phyloP scores from a whole-genome alignment of 2,888 invertebrate species.

The Erynnis tages region DNA sequence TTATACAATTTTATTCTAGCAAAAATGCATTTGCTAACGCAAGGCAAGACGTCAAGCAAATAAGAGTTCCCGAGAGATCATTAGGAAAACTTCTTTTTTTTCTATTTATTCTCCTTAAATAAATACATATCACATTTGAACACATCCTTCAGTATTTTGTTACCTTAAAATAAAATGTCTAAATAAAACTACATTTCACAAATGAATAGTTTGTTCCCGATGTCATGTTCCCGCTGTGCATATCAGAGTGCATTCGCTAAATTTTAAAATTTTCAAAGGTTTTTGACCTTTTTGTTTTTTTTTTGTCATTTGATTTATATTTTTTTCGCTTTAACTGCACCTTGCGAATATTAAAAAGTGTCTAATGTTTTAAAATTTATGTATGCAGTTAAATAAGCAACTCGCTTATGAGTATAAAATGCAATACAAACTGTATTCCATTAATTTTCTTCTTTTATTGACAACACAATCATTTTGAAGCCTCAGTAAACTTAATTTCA shows the following conservation, averaged over 20 bases:
- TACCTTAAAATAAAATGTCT: conserved; percentile 43
- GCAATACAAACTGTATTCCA: no score
- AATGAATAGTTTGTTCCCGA: conserved; percentile 51
- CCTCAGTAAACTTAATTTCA: conserved; percentile 38
- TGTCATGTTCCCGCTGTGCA: conserved; percentile 46
- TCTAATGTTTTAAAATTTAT: not conserved
- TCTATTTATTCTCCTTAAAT: conserved; percentile 67
- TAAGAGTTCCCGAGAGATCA: conserved; percentile 80
- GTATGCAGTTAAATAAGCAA: no score
- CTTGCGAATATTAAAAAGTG: no score
- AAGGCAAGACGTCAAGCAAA: conserved; percentile 52
- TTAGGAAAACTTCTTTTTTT: conserved; percentile 75
- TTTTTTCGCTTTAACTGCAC: no score
- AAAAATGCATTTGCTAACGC: conserved; percentile 40
- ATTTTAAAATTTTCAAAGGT: not conserved
- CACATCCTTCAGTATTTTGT: conserved; percentile 72
- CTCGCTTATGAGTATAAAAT: no score
- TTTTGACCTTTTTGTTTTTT: no score
- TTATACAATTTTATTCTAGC: conserved; percentile 17
- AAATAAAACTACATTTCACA: conserved; percentile 36
- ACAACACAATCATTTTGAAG: conserved; percentile 33
- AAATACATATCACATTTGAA: conserved; percentile 80
- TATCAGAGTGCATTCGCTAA: conserved; percentile 2
- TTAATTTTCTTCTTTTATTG: not conserved
- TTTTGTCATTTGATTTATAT: no score